Base-by-base conservation (phyloP, 2,113 vertebrate species). In the Hyaena hyaena region DNA sequence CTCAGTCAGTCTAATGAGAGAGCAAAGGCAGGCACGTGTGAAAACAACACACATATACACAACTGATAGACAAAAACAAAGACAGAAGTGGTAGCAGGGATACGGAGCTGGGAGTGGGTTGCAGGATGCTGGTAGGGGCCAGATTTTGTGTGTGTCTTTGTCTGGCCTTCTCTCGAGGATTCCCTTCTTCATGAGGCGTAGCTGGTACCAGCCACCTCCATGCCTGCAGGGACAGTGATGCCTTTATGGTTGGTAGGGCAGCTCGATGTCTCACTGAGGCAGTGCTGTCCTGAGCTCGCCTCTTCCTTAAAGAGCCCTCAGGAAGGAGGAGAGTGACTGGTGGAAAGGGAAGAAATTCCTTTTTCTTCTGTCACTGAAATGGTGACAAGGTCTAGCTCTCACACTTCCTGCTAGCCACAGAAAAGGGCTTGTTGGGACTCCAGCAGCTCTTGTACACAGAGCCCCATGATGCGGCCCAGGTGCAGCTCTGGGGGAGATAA, bases 121-220 rank as follows among this genome's bases (percentile, higher is more conserved):
- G 11, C 45, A 28, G 48, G 61, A 9, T 53, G 48, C 79, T n/a
- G 10, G 23, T 43, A 65, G 71, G 53, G 82, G 28, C 74, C 43
- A 1, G 45, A 66, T 93, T 74, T 45, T 91, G 95, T 92, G 89
- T 86, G 45, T 43, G 43, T 92, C 82, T 89, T 96, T 96, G 95
- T 96, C 96, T 93, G 79, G 69, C 73, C 68, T 61, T 95, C 96
- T 90, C 94, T 33, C 2, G n/a, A 96, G 97, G 98, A 95, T 96
- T 95, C 97, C 96, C 96, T 96, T 26, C 93, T 95, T 74, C 50
- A 4, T 21, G 19, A 89, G 87, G 95, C 87, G 14, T 39, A 48
- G 84, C 94, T 87, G 88, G 98, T 98, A 97, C 96, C 98, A 98
- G 98, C 96, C 96, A 73, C 95, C 96, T 88, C 97, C 66, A 2